Evolutionary conservation across 2,797 vertebrate genomes (phyloP), one percentile per base, ranked within the genome.

Genomic region (Carduelis carduelis): DNA sequence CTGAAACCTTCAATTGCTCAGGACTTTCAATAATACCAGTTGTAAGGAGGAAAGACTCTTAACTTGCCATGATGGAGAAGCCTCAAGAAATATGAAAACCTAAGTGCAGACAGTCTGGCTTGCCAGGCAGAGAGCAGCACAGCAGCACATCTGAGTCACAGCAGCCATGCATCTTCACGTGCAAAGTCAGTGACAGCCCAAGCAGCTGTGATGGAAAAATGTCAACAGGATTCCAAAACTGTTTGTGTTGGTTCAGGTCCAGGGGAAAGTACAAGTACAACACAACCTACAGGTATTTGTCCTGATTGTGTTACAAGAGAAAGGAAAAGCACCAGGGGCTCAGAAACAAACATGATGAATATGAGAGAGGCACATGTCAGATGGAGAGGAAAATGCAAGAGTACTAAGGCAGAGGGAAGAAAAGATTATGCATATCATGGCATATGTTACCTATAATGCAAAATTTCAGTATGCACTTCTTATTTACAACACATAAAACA

Each of bases 101-200:
- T 65, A 65, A 50, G n/a, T 28, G 57, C 57, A 78, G 60, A 35
- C 24, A 84, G 32, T 72, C 70, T 84, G 50, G 13, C 57, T 92
- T 61, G 52, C 35, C 43, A 87, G 66, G 63, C 82, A 93, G 74
- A 86, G 28, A 87, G 60, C 44, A 61, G 57, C 10, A 9, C 66
- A 44, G 78, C 81, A 85, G 50, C 27, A 82, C 5, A 5, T 69
- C 71, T 50, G 92, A 94, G 55, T 89, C 87, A 93, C 30, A 49
- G 76, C 56, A 74, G n/a, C 59, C 79, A 66, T 12, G 43, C 63
- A 69, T 56, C 20, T 57, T 72, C 81, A 76, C 2, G 0, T 80
- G 65, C 39, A 72, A 57, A 78, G 19, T 28, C 21, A 6, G 26
- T 13, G 76, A 72, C 83, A 87, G 57, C 12, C 23, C 81, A 69